These are phyloP conservation scores for Etheostoma spectabile DNA, from an alignment of 2,113 vertebrate genomes.

Conservation along the genomic window DNA sequence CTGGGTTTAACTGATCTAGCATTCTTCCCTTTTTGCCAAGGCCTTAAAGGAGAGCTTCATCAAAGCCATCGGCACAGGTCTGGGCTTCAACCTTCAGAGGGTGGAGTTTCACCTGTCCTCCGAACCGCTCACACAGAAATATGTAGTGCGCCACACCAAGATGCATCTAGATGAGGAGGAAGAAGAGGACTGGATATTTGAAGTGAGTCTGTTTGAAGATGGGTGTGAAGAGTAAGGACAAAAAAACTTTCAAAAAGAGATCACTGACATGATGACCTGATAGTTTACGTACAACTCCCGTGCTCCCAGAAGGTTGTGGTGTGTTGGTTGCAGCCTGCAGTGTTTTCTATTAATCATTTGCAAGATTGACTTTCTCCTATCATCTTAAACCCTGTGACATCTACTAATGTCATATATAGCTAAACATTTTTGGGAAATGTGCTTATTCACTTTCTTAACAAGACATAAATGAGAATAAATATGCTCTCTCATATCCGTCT, in stretches of 20 bases:
- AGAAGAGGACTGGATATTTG: conserved; percentile 80
- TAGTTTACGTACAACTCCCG: background rate
- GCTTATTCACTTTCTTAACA: background rate
- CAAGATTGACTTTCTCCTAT: conserved; percentile 10
- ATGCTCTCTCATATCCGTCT: background rate
- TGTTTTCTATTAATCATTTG: background rate
- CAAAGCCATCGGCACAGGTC: conserved; percentile 94
- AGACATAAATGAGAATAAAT: background rate
- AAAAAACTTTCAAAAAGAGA: background rate
- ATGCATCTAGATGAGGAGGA: conserved; percentile 91
- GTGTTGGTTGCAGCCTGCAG: background rate
- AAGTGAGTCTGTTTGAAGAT: conserved; percentile 69
- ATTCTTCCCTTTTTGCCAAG: conserved; percentile 75
- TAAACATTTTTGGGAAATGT: background rate
- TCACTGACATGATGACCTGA: background rate
- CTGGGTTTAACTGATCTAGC: conserved; percentile 22
- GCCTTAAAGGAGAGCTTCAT: conserved; percentile 97
- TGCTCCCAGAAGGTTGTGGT: background rate
- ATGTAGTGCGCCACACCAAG: conserved; percentile 86
- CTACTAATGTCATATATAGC: background rate
- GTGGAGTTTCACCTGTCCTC: conserved; percentile 91
- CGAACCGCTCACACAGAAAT: conserved; percentile 83
- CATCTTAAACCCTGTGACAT: background rate
- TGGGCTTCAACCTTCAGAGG: conserved; percentile 94
- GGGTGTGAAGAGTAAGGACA: background rate